Percentiles rank a stretch among this genome's conserved stretches.
phyloP scores from a whole-genome alignment of 2,113 vertebrate species.

The Campylorhamphus procurvoides region DNA sequence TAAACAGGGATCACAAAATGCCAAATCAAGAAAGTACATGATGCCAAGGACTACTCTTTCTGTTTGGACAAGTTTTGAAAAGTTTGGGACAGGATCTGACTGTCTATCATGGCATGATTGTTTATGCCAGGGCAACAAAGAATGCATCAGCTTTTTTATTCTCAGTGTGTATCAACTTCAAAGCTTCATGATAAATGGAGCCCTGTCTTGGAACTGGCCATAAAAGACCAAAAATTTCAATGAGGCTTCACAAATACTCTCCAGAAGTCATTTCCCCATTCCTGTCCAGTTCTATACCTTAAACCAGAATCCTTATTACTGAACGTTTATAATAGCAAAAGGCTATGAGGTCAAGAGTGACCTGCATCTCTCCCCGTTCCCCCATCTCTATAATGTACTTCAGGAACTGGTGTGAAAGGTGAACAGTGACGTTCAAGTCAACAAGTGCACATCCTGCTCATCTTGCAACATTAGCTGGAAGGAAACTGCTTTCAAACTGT shows the following conservation, averaged over 20 bases:
- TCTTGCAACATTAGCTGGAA: constrained; percentile 19
- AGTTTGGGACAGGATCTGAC: not conserved
- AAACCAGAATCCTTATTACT: not conserved
- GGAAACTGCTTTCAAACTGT: not conserved
- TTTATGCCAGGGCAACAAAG: not conserved
- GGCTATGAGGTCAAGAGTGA: not conserved
- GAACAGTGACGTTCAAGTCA: not conserved
- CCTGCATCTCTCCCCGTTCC: not conserved
- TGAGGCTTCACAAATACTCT: not conserved
- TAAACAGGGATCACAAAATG: not conserved
- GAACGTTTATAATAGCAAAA: not conserved
- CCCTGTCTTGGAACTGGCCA: not conserved
- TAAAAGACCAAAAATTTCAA: not conserved
- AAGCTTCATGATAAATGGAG: accelerated
- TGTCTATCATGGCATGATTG: not conserved
- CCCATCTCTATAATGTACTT: not conserved
- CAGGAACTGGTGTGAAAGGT: not conserved
- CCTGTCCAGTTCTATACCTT: not conserved
- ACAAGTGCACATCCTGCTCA: constrained; percentile 11
- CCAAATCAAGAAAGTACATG: not conserved
- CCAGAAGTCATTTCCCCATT: not conserved
- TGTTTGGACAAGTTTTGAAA: not conserved
- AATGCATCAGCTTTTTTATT: not conserved
- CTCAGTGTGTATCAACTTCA: not conserved
- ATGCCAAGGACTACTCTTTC: not conserved